These are phyloP conservation scores for Dicyrtomina minuta DNA, from an alignment of 2,888 invertebrate species.

Conservation along the genomic window DNA sequence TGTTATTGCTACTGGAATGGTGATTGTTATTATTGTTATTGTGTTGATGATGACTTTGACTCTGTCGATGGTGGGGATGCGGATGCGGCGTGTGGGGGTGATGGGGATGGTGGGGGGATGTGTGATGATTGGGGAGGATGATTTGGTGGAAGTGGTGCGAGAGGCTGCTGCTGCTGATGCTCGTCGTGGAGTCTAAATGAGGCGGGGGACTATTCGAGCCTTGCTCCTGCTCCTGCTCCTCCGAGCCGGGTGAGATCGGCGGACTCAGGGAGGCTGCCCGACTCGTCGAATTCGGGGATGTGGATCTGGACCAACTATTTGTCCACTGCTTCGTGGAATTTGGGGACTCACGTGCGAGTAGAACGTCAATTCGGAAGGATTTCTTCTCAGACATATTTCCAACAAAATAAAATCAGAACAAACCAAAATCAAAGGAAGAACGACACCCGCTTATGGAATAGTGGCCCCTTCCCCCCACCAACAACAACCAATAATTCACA, in stretches of 20 bases:
- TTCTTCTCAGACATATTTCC: conserved; percentile 60
- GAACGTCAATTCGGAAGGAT: conserved; percentile 87
- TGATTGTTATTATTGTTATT: conserved; percentile 29
- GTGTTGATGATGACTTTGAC: conserved; percentile 16
- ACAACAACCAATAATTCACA: too few relatives aligned
- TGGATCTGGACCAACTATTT: conserved; percentile 49
- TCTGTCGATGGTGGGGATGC: too few relatives aligned
- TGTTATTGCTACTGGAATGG: conserved; percentile 26
- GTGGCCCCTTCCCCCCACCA: too few relatives aligned
- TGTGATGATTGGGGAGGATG: conserved; percentile 18
- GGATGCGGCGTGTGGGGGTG: too few relatives aligned
- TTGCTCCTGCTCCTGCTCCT: conserved; percentile 58
- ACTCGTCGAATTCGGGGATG: conserved; percentile 45
- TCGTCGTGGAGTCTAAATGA: background rate
- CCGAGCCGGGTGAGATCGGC: conserved; percentile 79
- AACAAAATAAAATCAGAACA: background rate
- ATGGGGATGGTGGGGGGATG: conserved; percentile 13
- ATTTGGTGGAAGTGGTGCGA: conserved; percentile 3
- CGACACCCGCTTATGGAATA: background rate
- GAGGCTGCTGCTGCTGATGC: conserved; percentile 1
- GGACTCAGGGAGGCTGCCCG: conserved; percentile 62
- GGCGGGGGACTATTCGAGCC: conserved; percentile 21
- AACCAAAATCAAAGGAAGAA: too few relatives aligned
- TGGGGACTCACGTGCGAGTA: conserved; percentile 66
- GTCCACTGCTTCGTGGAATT: conserved; percentile 18